Evolutionary conservation across 2,113 vertebrate genomes (phyloP).

Genomic region (Craseonycteris thonglongyai): DNA sequence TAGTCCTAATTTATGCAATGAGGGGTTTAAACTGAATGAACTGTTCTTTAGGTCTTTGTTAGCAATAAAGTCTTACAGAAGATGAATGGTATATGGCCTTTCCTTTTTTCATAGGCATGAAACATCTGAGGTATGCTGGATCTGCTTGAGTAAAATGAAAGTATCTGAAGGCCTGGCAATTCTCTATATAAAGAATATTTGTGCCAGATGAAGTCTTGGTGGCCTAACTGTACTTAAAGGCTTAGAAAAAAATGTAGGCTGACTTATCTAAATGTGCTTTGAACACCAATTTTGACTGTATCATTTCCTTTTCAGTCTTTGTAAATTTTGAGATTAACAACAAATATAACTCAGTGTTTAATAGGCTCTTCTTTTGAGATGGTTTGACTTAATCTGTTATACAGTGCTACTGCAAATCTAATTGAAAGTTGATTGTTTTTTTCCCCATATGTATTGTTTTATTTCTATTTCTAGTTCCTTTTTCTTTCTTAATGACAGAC

Average conservation of each 20-base stretch:
- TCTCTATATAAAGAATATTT: background rate
- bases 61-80: background rate
- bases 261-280: background rate
- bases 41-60: slow-evolving; percentile 5
- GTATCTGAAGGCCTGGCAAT: background rate
- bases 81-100: background rate
- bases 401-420: background rate
- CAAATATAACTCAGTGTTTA: background rate
- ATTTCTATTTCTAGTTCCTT: no score
- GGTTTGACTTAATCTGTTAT: background rate
- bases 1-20: background rate
- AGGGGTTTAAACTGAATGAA: background rate
- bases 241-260: background rate
- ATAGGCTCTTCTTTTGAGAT: background rate
- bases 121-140: background rate
- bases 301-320: background rate
- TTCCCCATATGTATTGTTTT: background rate
- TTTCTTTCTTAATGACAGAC: background rate
- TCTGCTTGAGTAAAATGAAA: background rate
- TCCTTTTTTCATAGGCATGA: background rate
- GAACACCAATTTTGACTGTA: background rate
- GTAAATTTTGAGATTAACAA: background rate
- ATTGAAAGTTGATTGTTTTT: background rate
- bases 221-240: background rate
- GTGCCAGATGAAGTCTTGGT: background rate